Conservation (phyloP, 1,140 invertebrate genomes). For the Megalopta genalis region DNA sequence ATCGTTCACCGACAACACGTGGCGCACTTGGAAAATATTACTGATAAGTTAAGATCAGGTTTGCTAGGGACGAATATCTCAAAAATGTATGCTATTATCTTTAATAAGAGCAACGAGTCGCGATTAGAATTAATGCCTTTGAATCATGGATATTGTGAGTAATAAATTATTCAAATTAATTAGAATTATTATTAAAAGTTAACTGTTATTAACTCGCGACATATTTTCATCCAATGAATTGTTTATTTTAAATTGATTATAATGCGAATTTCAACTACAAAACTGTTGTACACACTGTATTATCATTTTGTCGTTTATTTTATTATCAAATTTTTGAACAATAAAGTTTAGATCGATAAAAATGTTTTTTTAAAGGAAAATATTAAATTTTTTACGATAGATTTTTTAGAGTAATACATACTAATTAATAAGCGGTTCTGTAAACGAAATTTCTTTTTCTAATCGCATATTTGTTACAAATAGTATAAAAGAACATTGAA, state of each 20-base stretch:
- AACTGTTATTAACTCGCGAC: no score
- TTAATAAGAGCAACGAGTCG: background rate
- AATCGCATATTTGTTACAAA: background rate
- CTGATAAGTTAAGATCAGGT: background rate
- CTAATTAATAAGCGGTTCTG: background rate
- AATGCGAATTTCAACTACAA: no score
- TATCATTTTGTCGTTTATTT: no score
- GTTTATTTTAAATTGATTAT: no score
- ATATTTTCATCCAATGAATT: no score
- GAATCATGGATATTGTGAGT: no score
- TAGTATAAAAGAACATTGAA: no score
- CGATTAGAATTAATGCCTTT: background rate
- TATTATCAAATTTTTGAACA: background rate
- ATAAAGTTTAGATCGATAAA: background rate
- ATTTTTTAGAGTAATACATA: no score
- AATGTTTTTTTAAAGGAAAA: background rate
- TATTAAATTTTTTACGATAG: background rate
- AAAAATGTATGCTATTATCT: background rate
- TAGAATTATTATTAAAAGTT: background rate
- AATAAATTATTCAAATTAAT: no score
- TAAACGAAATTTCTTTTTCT: background rate
- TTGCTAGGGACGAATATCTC: background rate
- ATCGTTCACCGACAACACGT: conserved; percentile 30
- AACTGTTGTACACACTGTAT: no score
- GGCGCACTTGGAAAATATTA: background rate